A percentile compares a stretch with the other conserved stretches of the same genome.
These are phyloP conservation scores for Ceryle rudis DNA, from an alignment of 2,797 vertebrate genomes.

Conservation along the genomic window DNA sequence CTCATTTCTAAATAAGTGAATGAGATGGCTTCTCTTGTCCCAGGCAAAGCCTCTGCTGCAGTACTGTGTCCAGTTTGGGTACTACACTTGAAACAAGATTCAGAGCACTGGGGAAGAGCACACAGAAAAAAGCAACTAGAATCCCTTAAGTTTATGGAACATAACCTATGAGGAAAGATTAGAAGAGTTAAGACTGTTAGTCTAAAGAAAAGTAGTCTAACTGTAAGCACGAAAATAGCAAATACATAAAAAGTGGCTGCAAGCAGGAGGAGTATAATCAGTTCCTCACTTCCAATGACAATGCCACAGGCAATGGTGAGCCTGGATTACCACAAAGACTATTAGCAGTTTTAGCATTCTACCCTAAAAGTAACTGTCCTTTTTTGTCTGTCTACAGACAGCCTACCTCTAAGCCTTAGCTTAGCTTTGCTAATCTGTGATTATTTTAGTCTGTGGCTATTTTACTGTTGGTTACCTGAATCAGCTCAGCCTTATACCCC, in stretches of 20 bases:
- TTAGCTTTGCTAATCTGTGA: background rate
- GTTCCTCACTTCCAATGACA: background rate
- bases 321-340: background rate
- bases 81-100: background rate
- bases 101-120: background rate
- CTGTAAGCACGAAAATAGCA: background rate
- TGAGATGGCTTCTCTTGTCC: background rate
- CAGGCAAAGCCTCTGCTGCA: constrained; percentile 43
- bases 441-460: background rate
- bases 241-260: background rate
- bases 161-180: background rate
- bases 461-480: background rate
- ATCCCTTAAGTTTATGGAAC: background rate
- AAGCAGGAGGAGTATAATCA: background rate
- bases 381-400: background rate
- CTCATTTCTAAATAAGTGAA: background rate
- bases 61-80: constrained; percentile 36
- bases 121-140: background rate
- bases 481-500: background rate
- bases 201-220: background rate
- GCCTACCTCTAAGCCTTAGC: background rate
- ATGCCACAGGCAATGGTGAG: background rate
- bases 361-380: background rate
- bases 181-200: background rate
- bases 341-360: background rate